These are phyloP conservation scores for Vireo altiloquus DNA, from an alignment of 2,113 vertebrate species.

Conservation along the genomic window DNA sequence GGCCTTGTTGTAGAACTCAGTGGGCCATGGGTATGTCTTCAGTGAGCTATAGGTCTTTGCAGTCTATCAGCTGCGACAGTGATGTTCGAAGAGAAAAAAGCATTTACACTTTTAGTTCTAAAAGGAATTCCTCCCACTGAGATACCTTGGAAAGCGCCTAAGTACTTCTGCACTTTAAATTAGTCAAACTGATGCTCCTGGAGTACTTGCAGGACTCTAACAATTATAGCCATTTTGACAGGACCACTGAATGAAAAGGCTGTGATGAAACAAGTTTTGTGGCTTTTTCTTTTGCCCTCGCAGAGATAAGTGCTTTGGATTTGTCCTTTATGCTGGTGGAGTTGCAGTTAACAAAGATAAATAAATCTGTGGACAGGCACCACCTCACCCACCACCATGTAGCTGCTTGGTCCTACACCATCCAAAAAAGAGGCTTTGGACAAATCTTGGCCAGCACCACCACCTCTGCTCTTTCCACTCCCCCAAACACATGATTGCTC, in stretches of 20 bases:
- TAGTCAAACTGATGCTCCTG: neutral
- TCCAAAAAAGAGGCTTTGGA: neutral
- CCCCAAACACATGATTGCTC: neutral
- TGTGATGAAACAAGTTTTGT: neutral
- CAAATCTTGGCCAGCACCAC: neutral
- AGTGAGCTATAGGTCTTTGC: neutral
- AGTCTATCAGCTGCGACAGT: neutral
- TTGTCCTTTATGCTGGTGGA: neutral
- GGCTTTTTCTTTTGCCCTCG: rapidly evolving
- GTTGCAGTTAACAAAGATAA: neutral
- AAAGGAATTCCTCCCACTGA: neutral
- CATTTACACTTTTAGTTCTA: neutral
- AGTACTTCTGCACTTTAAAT: neutral
- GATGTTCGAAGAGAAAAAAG: neutral
- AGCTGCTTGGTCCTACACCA: neutral
- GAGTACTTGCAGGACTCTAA: neutral
- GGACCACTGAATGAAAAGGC: neutral
- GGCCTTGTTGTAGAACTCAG: neutral
- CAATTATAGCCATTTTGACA: neutral
- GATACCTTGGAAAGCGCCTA: neutral
- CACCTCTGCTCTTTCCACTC: neutral
- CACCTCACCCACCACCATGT: neutral
- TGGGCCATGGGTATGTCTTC: neutral
- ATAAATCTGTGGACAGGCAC: neutral
- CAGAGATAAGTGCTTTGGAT: neutral